These are phyloP conservation scores for Calyptomena viridis DNA, from an alignment of 2,113 vertebrate species.

Conservation along the genomic window DNA sequence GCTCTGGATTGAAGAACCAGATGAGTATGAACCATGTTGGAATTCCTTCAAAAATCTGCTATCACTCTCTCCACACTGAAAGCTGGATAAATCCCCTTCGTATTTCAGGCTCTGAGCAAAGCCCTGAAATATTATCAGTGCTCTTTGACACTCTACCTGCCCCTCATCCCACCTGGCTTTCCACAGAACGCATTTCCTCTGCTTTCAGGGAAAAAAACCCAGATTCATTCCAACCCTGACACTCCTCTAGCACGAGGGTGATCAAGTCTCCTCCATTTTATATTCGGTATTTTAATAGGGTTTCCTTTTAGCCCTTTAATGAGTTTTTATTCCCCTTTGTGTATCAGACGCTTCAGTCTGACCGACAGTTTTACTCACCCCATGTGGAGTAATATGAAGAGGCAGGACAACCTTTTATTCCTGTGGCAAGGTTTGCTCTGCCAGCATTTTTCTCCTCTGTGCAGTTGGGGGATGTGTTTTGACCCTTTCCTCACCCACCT, in stretches of 20 bases:
- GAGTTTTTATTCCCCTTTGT: conserved; percentile 33
- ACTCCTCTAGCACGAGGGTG: background rate
- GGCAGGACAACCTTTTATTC: conserved; percentile 18
- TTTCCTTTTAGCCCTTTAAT: conserved; percentile 41
- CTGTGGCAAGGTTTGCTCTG: conserved; percentile 7
- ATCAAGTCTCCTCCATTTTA: conserved; percentile 1
- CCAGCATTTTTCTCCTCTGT: conserved; percentile 4
- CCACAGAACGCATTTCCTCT: conserved; percentile 26
- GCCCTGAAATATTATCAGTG: conserved; percentile 50
- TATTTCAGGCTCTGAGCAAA: background rate
- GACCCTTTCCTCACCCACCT: conserved; percentile 25
- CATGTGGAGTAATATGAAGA: conserved; percentile 3
- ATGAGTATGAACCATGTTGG: conserved; percentile 3
- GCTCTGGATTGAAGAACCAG: conserved; percentile 53
- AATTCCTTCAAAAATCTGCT: conserved; percentile 59
- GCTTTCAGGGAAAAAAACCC: background rate
- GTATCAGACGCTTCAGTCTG: conserved; percentile 2
- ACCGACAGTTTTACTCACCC: conserved; percentile 49
- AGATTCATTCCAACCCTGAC: background rate
- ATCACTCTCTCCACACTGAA: conserved; percentile 5
- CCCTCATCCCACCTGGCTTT: conserved; percentile 29
- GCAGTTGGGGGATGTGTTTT: background rate
- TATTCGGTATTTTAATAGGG: conserved; percentile 46
- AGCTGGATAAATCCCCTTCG: background rate
- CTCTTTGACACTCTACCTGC: conserved; percentile 40